phyloP scores from a whole-genome alignment of 2,888 invertebrate species.

The Hylaea fasciaria region DNA sequence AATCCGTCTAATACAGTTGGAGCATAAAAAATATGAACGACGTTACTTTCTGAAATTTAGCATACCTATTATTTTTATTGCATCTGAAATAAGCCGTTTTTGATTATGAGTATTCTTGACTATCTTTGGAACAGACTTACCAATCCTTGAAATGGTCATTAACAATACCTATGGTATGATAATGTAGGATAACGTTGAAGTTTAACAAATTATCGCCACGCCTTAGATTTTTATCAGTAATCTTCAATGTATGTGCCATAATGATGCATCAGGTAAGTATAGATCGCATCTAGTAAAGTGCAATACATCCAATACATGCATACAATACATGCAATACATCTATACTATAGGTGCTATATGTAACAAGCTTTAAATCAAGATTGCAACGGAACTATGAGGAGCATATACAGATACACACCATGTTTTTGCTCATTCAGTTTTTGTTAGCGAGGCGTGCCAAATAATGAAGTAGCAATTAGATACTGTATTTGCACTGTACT shows the following conservation, averaged over 20 bases:
- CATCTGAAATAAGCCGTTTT: neutral
- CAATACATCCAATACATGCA: no score
- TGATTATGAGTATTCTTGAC: no score
- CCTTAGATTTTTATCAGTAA: no score
- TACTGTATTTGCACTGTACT: constrained; percentile 9
- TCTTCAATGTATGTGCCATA: constrained; percentile 7
- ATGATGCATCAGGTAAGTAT: constrained; percentile 19
- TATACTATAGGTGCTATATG: constrained; percentile 24
- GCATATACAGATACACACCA: constrained; percentile 6
- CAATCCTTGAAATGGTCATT: no score
- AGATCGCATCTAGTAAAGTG: constrained; percentile 14
- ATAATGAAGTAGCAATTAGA: constrained; percentile 29
- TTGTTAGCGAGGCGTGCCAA: constrained; percentile 25
- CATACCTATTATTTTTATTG: neutral
- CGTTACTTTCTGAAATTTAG: constrained; percentile 5
- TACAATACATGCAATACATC: constrained; percentile 23
- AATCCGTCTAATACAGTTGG: constrained; percentile 2
- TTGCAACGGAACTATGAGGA: constrained; percentile 25
- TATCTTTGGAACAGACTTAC: no score
- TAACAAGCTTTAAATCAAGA: constrained; percentile 30
- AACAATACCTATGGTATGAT: no score
- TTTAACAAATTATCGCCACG: no score
- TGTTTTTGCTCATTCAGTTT: constrained; percentile 30
- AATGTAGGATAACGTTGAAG: no score
- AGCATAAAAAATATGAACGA: no score